Conservation (phyloP, 2,888 invertebrate genomes). For the Cryptocephalus primarius region DNA sequence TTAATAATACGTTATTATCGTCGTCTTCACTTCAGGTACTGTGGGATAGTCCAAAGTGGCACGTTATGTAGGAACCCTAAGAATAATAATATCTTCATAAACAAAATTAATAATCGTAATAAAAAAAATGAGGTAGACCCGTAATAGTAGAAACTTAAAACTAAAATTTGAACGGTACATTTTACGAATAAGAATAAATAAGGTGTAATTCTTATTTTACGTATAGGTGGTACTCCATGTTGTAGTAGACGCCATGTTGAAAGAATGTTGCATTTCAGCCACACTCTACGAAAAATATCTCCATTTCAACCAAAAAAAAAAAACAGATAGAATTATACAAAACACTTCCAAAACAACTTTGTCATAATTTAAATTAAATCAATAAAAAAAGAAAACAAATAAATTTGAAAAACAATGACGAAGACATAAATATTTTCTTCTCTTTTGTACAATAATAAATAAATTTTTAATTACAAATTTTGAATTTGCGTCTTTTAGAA, state of each 20-base stretch:
- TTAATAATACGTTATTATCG: too few species aligned
- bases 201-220: constrained; percentile 25
- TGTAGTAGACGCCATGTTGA: constrained; percentile 28
- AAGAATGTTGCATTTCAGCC: constrained; percentile 16
- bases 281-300: constrained; percentile 25
- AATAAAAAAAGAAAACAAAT: constrained; percentile 24
- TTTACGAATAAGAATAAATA: background rate
- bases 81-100: constrained; percentile 22
- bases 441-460: constrained; percentile 19
- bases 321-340: constrained; percentile 26
- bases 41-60: constrained; percentile 7
- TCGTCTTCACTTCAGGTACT: constrained; percentile 20
- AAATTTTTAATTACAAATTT: constrained; percentile 25
- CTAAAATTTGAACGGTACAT: too few species aligned
- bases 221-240: constrained; percentile 25
- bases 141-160: background rate
- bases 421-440: constrained; percentile 23
- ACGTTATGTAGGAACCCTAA: constrained; percentile 18
- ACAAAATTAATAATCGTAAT: too few species aligned
- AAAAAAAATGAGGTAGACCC: constrained; percentile 22
- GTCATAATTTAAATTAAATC: constrained; percentile 24
- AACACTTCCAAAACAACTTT: constrained; percentile 24
- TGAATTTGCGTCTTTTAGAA: constrained; percentile 25
- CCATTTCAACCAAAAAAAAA: constrained; percentile 15
- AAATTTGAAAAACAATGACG: constrained; percentile 23